phyloP scores from a whole-genome alignment of 2,797 vertebrate species.

The Protosalanx chinensis region DNA sequence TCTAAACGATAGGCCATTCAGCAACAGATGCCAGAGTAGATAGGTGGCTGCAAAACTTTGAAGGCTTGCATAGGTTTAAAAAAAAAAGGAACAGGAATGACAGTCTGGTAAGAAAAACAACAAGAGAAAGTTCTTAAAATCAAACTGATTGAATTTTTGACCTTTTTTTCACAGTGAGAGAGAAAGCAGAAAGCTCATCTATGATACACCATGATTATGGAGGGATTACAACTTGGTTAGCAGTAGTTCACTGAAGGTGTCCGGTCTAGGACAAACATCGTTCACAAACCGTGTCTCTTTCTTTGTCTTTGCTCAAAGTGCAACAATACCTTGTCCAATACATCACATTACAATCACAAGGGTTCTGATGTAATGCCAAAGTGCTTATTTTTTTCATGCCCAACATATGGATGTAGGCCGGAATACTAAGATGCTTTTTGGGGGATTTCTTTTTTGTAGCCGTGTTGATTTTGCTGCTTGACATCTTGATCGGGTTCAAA shows the following conservation, averaged over 20 bases:
- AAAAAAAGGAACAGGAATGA: conserved; percentile 21
- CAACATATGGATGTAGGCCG: background rate
- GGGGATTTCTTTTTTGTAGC: background rate
- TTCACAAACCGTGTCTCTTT: conserved; percentile 18
- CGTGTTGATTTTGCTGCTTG: background rate
- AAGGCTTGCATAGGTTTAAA: conserved; percentile 60
- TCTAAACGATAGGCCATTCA: conserved; percentile 31
- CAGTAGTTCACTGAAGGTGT: conserved; percentile 49
- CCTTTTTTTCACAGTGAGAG: conserved; percentile 38
- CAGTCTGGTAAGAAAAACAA: conserved; percentile 15
- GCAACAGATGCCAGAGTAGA: conserved; percentile 42
- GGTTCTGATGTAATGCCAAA: conserved; percentile 13
- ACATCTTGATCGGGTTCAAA: no score
- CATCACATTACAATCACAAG: conserved; percentile 61
- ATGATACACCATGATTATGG: conserved; percentile 15
- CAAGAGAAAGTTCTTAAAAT: conserved; percentile 18
- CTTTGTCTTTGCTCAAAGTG: conserved; percentile 39
- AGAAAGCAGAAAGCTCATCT: conserved; percentile 17
- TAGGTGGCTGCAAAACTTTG: conserved; percentile 32
- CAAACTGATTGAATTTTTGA: conserved; percentile 26
- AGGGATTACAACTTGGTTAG: conserved; percentile 38
- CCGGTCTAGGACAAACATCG: conserved; percentile 12
- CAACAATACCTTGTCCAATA: conserved; percentile 26
- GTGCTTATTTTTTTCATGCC: conserved; percentile 5
- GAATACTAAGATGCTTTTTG: background rate